Conservation (phyloP, 2,113 vertebrate genomes). For the Miniopterus natalensis region DNA sequence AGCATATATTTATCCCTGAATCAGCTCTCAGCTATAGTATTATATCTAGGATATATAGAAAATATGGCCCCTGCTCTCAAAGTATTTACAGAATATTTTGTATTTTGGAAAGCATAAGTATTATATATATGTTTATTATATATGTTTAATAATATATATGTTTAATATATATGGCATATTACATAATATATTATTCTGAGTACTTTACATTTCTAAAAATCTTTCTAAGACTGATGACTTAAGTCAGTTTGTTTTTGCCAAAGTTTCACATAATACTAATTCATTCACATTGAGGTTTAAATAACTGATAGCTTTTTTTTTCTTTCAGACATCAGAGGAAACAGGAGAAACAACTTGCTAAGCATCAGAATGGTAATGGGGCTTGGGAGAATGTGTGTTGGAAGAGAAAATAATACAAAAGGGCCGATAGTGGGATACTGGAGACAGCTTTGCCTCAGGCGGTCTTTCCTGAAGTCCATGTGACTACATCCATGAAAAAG, state of each 20-base stretch:
- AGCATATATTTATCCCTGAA: constrained; percentile 29
- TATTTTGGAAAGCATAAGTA: background rate
- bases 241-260: background rate
- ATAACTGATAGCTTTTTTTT: background rate
- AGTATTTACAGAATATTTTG: background rate
- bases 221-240: background rate
- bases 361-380: background rate
- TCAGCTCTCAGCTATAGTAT: background rate
- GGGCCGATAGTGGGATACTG: background rate
- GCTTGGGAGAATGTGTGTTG: background rate
- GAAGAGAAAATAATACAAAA: background rate
- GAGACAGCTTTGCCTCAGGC: background rate
- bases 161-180: background rate
- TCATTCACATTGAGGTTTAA: constrained; percentile 3
- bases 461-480: background rate
- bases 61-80: background rate
- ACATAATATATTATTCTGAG: constrained; percentile 40
- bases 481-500: background rate
- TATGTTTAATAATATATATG: too few relatives aligned
- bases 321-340: background rate
- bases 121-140: background rate
- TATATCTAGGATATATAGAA: background rate
- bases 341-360: background rate
- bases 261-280: background rate
- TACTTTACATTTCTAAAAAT: background rate